Evolutionary conservation across 2,797 vertebrate genomes (phyloP).

Genomic region (Manis javanica): DNA sequence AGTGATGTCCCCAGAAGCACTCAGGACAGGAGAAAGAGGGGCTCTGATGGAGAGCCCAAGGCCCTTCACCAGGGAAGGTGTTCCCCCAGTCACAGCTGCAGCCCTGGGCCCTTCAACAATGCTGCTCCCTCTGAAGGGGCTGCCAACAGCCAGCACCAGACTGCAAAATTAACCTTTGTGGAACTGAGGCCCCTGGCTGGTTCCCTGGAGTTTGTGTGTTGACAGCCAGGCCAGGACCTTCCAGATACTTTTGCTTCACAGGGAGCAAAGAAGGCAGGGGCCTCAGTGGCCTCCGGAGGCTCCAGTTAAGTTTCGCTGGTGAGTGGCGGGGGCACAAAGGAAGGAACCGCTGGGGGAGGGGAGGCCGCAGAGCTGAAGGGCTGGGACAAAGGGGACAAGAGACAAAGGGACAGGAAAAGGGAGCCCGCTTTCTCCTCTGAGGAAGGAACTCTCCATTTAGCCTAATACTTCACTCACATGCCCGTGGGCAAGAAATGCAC

Average conservation of each 20-base stretch:
- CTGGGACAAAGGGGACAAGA: slow-evolving; percentile 79
- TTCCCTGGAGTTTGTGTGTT: background rate
- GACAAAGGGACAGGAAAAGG: slow-evolving; percentile 78
- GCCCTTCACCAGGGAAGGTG: background rate
- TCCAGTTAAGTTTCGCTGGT: slow-evolving; percentile 72
- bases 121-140: background rate
- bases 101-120: background rate
- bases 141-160: background rate
- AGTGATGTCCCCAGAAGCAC: background rate
- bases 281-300: background rate
- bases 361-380: slow-evolving; percentile 72
- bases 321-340: slow-evolving; percentile 80
- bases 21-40: background rate
- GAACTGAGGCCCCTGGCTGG: background rate
- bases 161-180: slow-evolving; percentile 4
- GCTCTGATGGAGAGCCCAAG: background rate
- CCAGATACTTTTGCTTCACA: background rate
- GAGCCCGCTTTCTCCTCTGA: slow-evolving; percentile 68
- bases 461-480: slow-evolving; percentile 41
- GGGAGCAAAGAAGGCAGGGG: slow-evolving; percentile 3
- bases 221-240: background rate
- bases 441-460: slow-evolving; percentile 61
- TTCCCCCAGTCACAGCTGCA: background rate
- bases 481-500: background rate
- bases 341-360: slow-evolving; percentile 79